Percentiles rank a stretch among this genome's conserved stretches.
phyloP scores from a whole-genome alignment of 2,888 invertebrate genomes.

The Volucella inanis region DNA sequence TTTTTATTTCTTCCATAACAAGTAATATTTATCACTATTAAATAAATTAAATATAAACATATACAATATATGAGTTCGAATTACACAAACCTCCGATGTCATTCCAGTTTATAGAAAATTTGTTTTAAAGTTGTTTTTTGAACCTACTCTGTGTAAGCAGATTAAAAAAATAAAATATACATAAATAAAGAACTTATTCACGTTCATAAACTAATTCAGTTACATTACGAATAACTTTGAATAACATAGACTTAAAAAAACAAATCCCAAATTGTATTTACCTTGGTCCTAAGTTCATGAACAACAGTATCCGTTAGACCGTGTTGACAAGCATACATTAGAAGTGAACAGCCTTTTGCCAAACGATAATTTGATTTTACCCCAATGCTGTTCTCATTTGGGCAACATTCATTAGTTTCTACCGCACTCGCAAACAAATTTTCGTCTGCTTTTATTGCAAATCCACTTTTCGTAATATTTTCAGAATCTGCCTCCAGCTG shows the following conservation, averaged over 20 bases:
- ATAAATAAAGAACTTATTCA: too few relatives aligned
- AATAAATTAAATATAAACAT: too few relatives aligned
- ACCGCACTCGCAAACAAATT: slow-evolving; percentile 54
- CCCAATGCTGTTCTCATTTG: slow-evolving; percentile 49
- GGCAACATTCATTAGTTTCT: slow-evolving; percentile 56
- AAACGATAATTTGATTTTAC: slow-evolving; percentile 80
- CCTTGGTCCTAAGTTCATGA: slow-evolving; percentile 90
- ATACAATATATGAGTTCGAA: too few relatives aligned
- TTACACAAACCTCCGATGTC: too few relatives aligned
- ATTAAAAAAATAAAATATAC: too few relatives aligned
- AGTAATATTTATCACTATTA: too few relatives aligned
- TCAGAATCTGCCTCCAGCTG: slow-evolving; percentile 37
- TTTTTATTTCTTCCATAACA: too few relatives aligned
- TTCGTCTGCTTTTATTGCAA: slow-evolving; percentile 58
- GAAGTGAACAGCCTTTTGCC: slow-evolving; percentile 89
- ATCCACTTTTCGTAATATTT: slow-evolving; percentile 60
- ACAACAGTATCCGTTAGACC: slow-evolving; percentile 91
- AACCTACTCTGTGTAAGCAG: too few relatives aligned
- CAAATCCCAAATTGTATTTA: slow-evolving; percentile 80
- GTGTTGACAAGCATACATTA: slow-evolving; percentile 97
- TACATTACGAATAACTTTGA: not conserved
- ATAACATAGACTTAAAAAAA: slow-evolving; percentile 13
- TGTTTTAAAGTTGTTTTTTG: too few relatives aligned
- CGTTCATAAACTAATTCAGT: too few relatives aligned
- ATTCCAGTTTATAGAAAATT: too few relatives aligned